These are phyloP conservation scores for Lycopodina hypogea DNA, from an alignment of 37 sponge, comb jelly and placozoan genomes.

Conservation along the genomic window DNA sequence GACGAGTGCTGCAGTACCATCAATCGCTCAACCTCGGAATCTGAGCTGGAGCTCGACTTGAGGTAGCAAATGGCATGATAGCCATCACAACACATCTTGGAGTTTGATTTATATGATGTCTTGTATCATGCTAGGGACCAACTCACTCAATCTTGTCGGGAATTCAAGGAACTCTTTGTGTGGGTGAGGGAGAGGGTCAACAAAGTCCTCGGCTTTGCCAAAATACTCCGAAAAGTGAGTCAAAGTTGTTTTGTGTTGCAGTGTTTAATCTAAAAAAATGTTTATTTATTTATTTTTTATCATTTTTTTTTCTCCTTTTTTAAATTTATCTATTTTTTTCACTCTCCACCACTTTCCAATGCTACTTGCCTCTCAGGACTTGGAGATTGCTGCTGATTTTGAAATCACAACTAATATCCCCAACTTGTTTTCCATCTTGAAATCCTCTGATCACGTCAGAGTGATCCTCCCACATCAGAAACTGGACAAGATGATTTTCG, in stretches of 20 bases:
- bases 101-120: not conserved
- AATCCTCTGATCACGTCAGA: slow-evolving; percentile 59
- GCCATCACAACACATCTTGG: not conserved
- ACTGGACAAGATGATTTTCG: slow-evolving; percentile 63
- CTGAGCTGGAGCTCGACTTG: not conserved
- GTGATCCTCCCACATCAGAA: slow-evolving; percentile 40
- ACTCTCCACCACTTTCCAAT: too few species aligned
- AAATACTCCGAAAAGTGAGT: slow-evolving; percentile 56
- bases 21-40: not conserved
- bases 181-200: slow-evolving; percentile 59
- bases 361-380: slow-evolving; percentile 43
- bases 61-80: not conserved
- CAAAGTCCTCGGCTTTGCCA: slow-evolving; percentile 74
- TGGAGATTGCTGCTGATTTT: slow-evolving; percentile 85
- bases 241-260: slow-evolving; percentile 1
- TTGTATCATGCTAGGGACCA: slow-evolving; percentile 12
- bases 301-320: not conserved
- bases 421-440: slow-evolving; percentile 47
- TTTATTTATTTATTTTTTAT: too few species aligned
- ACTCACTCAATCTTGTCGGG: slow-evolving; percentile 48
- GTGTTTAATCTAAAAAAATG: too few species aligned
- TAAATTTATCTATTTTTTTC: too few species aligned
- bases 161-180: slow-evolving; percentile 59
- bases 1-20: slow-evolving; percentile 46
- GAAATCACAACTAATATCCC: not conserved